These are phyloP conservation scores for Corvus moneduloides DNA, from an alignment of 2,113 vertebrate genomes.

Conservation along the genomic window DNA sequence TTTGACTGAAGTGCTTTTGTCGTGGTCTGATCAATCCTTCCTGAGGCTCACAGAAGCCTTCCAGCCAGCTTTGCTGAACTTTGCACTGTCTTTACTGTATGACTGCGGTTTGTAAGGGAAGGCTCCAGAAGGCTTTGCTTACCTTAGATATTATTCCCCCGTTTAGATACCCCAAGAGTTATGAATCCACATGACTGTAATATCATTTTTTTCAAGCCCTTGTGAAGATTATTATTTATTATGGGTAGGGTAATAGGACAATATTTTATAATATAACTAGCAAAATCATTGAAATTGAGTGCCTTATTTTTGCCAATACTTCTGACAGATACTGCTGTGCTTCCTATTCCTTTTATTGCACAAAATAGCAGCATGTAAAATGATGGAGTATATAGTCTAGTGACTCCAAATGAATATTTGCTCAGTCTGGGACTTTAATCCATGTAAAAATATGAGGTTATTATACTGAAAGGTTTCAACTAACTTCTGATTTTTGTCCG, in stretches of 20 bases:
- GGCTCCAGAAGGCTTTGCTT: background rate
- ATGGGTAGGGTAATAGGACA: background rate
- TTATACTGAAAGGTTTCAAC: background rate
- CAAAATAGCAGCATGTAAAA: background rate
- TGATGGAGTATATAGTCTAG: background rate
- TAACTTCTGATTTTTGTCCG: background rate
- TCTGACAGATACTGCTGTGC: background rate
- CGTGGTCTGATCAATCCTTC: background rate
- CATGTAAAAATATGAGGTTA: background rate
- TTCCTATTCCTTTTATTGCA: background rate
- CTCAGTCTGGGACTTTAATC: background rate
- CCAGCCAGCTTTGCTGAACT: background rate
- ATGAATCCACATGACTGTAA: background rate
- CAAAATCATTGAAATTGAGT: background rate
- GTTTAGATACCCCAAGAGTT: background rate
- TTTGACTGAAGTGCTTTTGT: background rate
- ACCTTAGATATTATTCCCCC: background rate
- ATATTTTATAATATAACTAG: background rate
- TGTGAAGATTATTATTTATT: background rate
- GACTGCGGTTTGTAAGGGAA: background rate
- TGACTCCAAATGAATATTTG: background rate
- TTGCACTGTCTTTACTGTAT: background rate
- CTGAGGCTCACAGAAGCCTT: background rate
- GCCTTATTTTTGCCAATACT: background rate
- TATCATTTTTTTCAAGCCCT: background rate